Evolutionary conservation across 1,140 invertebrate species (phyloP).

Genomic region (Tetraneura akinire): DNA sequence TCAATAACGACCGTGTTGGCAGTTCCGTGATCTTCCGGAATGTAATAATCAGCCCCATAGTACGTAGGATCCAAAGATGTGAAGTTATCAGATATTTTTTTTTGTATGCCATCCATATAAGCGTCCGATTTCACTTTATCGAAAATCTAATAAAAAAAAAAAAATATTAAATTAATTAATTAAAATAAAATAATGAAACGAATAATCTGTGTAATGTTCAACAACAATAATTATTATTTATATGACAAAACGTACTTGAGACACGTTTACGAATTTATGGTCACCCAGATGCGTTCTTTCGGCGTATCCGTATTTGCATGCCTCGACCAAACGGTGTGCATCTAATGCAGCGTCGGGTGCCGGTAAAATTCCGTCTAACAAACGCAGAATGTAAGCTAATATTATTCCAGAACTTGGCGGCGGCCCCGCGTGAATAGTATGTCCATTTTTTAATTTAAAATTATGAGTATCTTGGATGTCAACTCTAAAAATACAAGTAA

Average conservation of each 20-base stretch:
- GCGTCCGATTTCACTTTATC: slow-evolving; percentile 64
- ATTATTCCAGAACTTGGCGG: slow-evolving; percentile 81
- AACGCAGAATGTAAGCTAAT: slow-evolving; percentile 82
- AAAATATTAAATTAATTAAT: background rate
- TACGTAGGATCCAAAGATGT: slow-evolving; percentile 70
- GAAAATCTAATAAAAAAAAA: background rate
- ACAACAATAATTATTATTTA: too few relatives aligned
- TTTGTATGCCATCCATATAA: slow-evolving; percentile 67
- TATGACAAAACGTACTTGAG: slow-evolving; percentile 52
- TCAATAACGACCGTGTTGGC: slow-evolving; percentile 82
- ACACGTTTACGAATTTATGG: slow-evolving; percentile 61
- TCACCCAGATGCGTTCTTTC: slow-evolving; percentile 84
- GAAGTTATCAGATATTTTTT: slow-evolving; percentile 67
- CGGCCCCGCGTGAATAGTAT: slow-evolving; percentile 73
- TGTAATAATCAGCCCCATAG: slow-evolving; percentile 69
- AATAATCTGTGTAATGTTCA: too few relatives aligned
- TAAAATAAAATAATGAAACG: too few relatives aligned
- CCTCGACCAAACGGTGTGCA: slow-evolving; percentile 83
- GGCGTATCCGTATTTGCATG: slow-evolving; percentile 94
- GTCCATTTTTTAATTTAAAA: slow-evolving; percentile 62
- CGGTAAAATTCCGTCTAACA: slow-evolving; percentile 68
- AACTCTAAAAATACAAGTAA: slow-evolving; percentile 59
- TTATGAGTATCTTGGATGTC: slow-evolving; percentile 66
- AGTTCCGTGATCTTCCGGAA: slow-evolving; percentile 74
- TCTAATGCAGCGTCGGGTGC: slow-evolving; percentile 61